A percentile compares a stretch with the other conserved stretches of the same genome.
Conservation (phyloP, 2,888 invertebrate genomes). For the Macrostomum cliftonense region DNA sequence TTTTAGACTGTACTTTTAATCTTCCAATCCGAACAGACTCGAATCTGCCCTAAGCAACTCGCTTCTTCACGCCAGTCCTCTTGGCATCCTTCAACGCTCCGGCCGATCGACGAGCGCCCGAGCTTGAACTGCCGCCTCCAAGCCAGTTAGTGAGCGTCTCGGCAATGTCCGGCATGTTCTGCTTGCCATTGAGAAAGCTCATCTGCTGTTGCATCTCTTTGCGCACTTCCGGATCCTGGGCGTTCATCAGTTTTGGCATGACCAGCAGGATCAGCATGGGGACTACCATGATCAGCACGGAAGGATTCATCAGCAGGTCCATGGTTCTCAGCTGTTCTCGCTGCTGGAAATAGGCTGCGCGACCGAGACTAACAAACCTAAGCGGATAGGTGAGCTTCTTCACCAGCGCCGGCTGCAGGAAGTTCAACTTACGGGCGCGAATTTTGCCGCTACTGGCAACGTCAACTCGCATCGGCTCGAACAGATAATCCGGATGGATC, state of each 20-base stretch:
- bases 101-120: neutral
- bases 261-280: constrained; percentile 74
- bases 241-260: constrained; percentile 80
- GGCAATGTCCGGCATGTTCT: constrained; percentile 73
- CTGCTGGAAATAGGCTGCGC: constrained; percentile 49
- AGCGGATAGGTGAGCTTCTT: constrained; percentile 64
- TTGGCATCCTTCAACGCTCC: no score
- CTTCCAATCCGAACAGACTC: no score
- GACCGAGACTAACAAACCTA: constrained; percentile 60
- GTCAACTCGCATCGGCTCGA: constrained; percentile 83
- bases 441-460: constrained; percentile 90
- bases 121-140: constrained; percentile 46
- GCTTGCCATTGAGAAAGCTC: constrained; percentile 49
- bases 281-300: constrained; percentile 89
- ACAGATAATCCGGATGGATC: constrained; percentile 67
- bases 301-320: constrained; percentile 84
- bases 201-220: constrained; percentile 53
- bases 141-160: constrained; percentile 75
- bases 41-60: no score
- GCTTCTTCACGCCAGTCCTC: no score
- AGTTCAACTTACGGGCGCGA: constrained; percentile 76
- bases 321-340: constrained; percentile 82
- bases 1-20: no score
- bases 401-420: constrained; percentile 72
- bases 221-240: constrained; percentile 73